A percentile compares a stretch with the other conserved stretches of the same genome.
Evolutionary conservation across 1,140 invertebrate species (phyloP).

Genomic region (Solenopsis fugax): DNA sequence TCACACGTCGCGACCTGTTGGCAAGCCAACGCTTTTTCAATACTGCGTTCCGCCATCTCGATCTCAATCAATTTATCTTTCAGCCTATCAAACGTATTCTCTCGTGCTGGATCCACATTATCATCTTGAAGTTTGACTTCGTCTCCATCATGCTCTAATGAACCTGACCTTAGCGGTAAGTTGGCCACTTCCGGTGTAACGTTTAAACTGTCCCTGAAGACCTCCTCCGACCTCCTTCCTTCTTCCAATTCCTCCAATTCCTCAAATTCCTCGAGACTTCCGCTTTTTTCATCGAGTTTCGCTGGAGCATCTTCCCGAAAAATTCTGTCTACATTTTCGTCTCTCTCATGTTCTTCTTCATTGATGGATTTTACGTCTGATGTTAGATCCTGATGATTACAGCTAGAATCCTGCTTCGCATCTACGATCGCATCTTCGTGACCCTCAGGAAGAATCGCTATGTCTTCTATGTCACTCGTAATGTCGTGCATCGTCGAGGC

Average conservation of each 20-base stretch:
- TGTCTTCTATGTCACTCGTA: slow-evolving; percentile 51
- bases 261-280: slow-evolving; percentile 21
- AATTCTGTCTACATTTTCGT: not conserved
- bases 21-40: slow-evolving; percentile 73
- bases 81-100: slow-evolving; percentile 47
- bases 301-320: not conserved
- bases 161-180: slow-evolving; percentile 71
- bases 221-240: slow-evolving; percentile 58
- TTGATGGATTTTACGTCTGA: not conserved
- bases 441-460: not conserved
- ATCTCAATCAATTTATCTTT: slow-evolving; percentile 79
- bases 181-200: slow-evolving; percentile 75
- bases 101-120: not conserved
- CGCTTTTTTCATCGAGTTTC: not conserved
- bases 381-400: not conserved
- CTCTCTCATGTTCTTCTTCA: not conserved
- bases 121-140: not conserved
- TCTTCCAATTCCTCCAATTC: not conserved
- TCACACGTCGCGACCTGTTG: slow-evolving; percentile 14
- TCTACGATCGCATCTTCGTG: not conserved
- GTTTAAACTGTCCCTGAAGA: slow-evolving; percentile 79
- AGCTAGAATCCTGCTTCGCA: not conserved
- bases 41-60: slow-evolving; percentile 73
- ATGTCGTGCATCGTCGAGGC: slow-evolving; percentile 34
- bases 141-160: slow-evolving; percentile 66